Evolutionary conservation across 2,113 vertebrate genomes (phyloP).

Genomic region (Stegastes partitus): DNA sequence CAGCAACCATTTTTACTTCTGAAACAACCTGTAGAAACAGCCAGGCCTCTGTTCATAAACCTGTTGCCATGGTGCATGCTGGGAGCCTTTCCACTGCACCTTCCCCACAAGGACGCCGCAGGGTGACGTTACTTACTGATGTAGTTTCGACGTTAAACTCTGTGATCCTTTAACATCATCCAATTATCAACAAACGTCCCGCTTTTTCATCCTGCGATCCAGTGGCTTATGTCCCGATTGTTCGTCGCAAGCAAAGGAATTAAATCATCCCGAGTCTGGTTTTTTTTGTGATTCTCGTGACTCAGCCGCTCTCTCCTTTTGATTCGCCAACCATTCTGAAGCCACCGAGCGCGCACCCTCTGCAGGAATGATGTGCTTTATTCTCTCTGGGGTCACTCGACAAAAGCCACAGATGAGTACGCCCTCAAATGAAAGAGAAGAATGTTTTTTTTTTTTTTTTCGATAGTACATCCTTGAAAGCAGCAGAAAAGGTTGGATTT

Average conservation of each 20-base stretch:
- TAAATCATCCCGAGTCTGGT: background rate
- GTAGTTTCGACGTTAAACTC: no score
- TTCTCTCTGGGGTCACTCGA: constrained; percentile 27
- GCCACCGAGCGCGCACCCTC: background rate
- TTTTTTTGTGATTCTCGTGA: constrained; percentile 11
- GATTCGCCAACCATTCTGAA: background rate
- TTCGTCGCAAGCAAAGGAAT: background rate
- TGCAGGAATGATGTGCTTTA: background rate
- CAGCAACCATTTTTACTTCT: no score
- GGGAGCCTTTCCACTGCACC: no score
- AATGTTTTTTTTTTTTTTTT: constrained; percentile 9
- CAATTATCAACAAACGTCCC: no score
- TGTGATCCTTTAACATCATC: no score
- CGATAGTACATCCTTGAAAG: constrained; percentile 22
- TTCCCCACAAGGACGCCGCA: no score
- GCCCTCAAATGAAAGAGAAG: constrained; percentile 11
- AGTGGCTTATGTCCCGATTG: background rate
- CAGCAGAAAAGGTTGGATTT: constrained; percentile 4
- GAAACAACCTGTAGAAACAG: no score
- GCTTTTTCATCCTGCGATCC: no score
- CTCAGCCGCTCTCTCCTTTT: background rate
- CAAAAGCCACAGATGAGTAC: constrained; percentile 30
- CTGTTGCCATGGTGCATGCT: no score
- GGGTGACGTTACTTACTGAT: no score
- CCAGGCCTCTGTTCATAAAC: no score